These are phyloP conservation scores for Ametastegia equiseti DNA, from an alignment of 2,888 invertebrate species.

Conservation along the genomic window DNA sequence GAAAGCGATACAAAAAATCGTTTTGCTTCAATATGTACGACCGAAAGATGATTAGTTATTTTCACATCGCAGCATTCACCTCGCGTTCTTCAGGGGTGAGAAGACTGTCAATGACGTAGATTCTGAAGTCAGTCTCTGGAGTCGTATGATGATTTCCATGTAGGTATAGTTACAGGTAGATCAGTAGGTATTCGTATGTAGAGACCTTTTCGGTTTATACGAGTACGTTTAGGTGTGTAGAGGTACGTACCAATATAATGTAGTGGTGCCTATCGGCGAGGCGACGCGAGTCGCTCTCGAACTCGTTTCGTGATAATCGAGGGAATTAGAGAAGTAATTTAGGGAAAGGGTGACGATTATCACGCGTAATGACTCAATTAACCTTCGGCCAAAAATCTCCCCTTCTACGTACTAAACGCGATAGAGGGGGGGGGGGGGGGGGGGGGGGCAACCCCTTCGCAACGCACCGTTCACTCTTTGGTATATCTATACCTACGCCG, in stretches of 20 bases:
- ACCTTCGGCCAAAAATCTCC: conserved; percentile 52
- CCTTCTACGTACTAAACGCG: neutral
- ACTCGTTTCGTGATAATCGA: conserved; percentile 57
- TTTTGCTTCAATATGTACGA: neutral
- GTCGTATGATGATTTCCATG: neutral
- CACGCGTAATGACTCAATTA: conserved; percentile 59
- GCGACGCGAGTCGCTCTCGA: conserved; percentile 51
- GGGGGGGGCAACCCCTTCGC: neutral
- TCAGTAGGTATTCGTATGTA: neutral
- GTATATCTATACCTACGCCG: no score
- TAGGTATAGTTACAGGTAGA: neutral
- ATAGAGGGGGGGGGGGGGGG: neutral
- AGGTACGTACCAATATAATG: conserved; percentile 8
- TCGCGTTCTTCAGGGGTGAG: neutral
- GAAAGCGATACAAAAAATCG: no score
- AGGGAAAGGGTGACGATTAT: conserved; percentile 55
- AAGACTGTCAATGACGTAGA: neutral
- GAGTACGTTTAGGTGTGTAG: neutral
- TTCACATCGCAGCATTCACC: neutral
- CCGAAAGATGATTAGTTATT: neutral
- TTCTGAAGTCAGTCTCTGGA: neutral
- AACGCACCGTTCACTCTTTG: neutral
- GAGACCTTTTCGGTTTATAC: neutral
- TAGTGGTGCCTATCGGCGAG: conserved; percentile 8
- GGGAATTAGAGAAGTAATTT: conserved; percentile 58